Evolutionary conservation across 2,797 vertebrate species (phyloP).

Genomic region (Gila robusta): DNA sequence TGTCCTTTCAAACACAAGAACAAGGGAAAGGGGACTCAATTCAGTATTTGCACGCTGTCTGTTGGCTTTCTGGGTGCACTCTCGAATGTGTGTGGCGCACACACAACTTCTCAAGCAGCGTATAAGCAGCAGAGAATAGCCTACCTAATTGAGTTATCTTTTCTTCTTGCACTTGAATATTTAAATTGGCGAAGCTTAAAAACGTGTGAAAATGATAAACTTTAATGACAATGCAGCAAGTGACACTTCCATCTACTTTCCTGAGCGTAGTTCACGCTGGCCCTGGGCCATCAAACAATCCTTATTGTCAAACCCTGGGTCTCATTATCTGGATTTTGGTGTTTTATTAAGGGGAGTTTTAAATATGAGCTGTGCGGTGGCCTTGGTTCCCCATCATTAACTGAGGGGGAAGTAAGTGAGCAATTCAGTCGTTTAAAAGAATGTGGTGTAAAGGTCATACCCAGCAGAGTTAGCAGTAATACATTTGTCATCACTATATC

Average conservation of each 20-base stretch:
- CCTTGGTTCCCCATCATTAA: slow-evolving; percentile 14
- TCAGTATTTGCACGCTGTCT: no score
- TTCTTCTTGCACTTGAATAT: no score
- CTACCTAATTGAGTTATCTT: no score
- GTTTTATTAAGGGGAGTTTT: slow-evolving; percentile 2
- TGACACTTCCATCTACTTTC: neutral
- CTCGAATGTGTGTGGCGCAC: no score
- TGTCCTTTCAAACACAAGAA: no score
- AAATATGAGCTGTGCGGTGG: neutral
- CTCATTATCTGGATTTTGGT: neutral
- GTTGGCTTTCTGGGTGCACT: no score
- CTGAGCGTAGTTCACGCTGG: neutral
- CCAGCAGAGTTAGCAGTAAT: slow-evolving; percentile 16
- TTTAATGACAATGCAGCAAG: neutral
- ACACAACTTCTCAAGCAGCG: no score
- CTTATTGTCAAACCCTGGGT: neutral
- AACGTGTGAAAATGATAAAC: neutral
- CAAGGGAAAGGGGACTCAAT: no score
- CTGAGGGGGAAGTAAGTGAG: slow-evolving; percentile 6
- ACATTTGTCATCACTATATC: slow-evolving; percentile 32
- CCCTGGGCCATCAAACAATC: no score
- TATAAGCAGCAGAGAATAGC: no score
- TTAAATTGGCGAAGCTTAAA: neutral
- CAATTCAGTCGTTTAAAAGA: neutral
- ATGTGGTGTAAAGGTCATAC: slow-evolving; percentile 27